phyloP scores from a whole-genome alignment of 2,797 vertebrate species.

The Dendrocincla fuliginosa region DNA sequence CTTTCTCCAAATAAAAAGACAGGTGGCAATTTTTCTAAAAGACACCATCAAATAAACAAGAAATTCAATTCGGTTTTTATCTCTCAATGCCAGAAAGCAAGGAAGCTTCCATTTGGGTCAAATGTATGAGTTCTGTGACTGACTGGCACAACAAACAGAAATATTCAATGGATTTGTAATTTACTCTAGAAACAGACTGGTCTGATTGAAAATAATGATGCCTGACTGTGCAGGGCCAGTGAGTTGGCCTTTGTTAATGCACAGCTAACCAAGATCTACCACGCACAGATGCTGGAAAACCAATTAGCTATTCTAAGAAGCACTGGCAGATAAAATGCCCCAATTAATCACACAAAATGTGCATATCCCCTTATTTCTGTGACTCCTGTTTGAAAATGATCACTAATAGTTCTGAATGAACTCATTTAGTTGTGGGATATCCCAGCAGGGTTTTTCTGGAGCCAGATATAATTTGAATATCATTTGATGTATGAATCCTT shows the following conservation, averaged over 20 bases:
- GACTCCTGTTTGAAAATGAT: constrained; percentile 60
- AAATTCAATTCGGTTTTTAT: constrained; percentile 69
- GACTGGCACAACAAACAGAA: constrained; percentile 43
- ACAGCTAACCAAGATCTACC: constrained; percentile 51
- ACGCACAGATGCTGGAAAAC: constrained; percentile 43
- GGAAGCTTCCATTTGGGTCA: constrained; percentile 2
- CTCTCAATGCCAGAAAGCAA: constrained; percentile 58
- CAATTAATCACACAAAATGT: constrained; percentile 59
- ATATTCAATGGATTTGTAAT: constrained; percentile 60
- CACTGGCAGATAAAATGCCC: constrained; percentile 34
- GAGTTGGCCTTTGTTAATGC: constrained; percentile 36
- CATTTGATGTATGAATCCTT: constrained; percentile 23
- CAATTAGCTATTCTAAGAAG: constrained; percentile 63
- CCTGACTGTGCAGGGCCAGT: constrained; percentile 33
- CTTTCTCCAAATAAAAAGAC: background rate
- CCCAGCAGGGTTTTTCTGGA: constrained; percentile 30
- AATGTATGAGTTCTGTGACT: constrained; percentile 12
- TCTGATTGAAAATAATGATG: constrained; percentile 49
- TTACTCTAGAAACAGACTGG: constrained; percentile 49
- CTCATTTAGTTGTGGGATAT: constrained; percentile 50
- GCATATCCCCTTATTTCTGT: constrained; percentile 45
- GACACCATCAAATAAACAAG: constrained; percentile 19
- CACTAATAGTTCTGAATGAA: constrained; percentile 46
- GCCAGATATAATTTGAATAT: constrained; percentile 25
- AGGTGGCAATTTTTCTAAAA: constrained; percentile 7